phyloP scores from a whole-genome alignment of 2,797 vertebrate genomes.

The Phoebastria nigripes region DNA sequence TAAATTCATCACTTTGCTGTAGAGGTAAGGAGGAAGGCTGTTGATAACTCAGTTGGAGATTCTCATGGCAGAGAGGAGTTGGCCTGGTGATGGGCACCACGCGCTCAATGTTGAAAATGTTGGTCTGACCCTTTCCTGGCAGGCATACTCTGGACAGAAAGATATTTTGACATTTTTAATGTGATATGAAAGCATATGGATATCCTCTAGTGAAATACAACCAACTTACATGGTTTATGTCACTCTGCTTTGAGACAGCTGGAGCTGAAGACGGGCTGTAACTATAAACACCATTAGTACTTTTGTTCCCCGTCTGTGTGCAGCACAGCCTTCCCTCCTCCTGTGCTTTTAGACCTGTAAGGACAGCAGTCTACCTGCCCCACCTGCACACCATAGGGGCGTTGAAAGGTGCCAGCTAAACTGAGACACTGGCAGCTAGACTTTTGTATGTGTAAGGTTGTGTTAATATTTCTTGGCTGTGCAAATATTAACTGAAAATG shows the following conservation, averaged over 20 bases:
- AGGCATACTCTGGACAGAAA: background rate
- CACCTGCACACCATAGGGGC: background rate
- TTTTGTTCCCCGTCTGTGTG: background rate
- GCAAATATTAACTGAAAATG: background rate
- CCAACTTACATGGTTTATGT: slow-evolving; percentile 38
- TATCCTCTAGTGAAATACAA: slow-evolving; percentile 35
- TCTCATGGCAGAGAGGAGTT: background rate
- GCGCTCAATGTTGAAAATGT: background rate
- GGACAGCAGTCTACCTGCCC: background rate
- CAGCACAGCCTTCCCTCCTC: background rate
- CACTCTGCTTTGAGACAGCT: slow-evolving; percentile 59
- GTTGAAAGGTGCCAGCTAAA: background rate
- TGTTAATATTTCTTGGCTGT: background rate
- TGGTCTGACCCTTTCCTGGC: background rate
- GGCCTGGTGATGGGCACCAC: background rate
- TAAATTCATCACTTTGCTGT: background rate
- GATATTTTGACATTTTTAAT: slow-evolving; percentile 49
- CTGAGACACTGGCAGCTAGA: background rate
- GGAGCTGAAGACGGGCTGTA: slow-evolving; percentile 14
- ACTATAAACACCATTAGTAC: slow-evolving; percentile 36
- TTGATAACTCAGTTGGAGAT: background rate
- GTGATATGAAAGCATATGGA: slow-evolving; percentile 37
- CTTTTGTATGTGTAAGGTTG: background rate
- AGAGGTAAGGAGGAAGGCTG: background rate
- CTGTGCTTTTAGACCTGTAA: background rate